Evolutionary conservation across 2,113 vertebrate species (phyloP).

Genomic region (Apteryx mantelli): DNA sequence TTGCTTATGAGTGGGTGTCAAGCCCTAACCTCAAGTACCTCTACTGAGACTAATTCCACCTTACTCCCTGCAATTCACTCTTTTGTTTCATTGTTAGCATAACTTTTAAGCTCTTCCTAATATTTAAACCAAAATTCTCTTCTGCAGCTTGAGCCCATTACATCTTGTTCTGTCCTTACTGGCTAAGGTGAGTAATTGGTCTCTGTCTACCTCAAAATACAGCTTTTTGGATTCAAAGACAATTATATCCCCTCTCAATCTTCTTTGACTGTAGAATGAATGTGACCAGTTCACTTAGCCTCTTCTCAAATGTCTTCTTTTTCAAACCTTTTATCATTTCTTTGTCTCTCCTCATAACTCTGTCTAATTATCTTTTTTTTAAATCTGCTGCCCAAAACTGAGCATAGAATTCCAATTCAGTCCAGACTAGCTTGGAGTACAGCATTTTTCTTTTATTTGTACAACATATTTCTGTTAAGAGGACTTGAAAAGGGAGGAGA

Average conservation of each 20-base stretch:
- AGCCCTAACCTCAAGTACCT: fast-evolving
- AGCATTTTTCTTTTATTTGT: neutral
- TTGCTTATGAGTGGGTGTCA: neutral
- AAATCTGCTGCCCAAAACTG: neutral
- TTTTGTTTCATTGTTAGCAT: neutral
- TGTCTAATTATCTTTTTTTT: neutral
- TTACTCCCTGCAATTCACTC: neutral
- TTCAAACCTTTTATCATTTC: neutral
- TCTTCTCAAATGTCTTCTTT: neutral
- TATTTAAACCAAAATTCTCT: neutral
- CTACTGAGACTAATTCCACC: neutral
- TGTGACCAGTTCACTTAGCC: neutral
- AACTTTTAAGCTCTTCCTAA: neutral
- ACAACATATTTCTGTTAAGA: neutral
- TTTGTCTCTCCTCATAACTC: neutral
- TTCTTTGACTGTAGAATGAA: neutral
- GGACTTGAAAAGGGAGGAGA: neutral
- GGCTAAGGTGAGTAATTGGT: neutral
- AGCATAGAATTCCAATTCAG: neutral
- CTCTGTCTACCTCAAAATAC: neutral
- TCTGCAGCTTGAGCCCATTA: neutral
- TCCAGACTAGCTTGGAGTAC: fast-evolving
- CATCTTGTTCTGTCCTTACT: neutral
- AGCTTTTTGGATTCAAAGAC: neutral
- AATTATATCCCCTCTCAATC: neutral